Percentiles rank a stretch among this genome's conserved stretches.
Conservation (phyloP, 2,888 invertebrate species). For the Apocheima hispidaria region DNA sequence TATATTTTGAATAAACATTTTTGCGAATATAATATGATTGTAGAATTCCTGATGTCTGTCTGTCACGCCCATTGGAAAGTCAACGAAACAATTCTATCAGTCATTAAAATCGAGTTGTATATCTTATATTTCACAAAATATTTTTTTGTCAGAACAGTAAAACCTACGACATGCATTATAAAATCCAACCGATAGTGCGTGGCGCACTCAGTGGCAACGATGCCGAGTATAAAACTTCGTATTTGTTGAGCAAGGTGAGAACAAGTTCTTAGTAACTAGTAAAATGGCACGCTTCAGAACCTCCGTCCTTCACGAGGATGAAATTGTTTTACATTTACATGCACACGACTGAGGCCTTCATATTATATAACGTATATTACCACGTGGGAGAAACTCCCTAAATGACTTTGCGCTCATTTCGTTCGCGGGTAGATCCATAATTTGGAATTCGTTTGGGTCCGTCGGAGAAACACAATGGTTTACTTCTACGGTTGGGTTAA, state of each 20-base stretch:
- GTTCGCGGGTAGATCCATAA: constrained; percentile 49
- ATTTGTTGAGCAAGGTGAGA: constrained; percentile 30
- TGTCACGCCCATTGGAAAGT: neutral
- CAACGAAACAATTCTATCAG: neutral
- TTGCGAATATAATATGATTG: too few species aligned
- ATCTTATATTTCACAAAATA: neutral
- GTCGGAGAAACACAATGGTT: constrained; percentile 53
- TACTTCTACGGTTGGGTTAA: constrained; percentile 48
- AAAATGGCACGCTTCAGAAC: constrained; percentile 58
- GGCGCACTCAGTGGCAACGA: too few species aligned
- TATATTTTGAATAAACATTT: too few species aligned
- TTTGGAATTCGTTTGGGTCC: constrained; percentile 57
- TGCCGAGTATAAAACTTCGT: constrained; percentile 35
- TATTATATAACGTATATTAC: constrained; percentile 46
- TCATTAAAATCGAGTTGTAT: neutral
- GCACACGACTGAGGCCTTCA: constrained; percentile 60
- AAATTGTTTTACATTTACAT: constrained; percentile 71
- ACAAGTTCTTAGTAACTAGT: constrained; percentile 39
- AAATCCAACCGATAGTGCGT: constrained; percentile 4
- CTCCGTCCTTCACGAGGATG: constrained; percentile 50
- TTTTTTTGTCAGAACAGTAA: too few species aligned
- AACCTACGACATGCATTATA: too few species aligned
- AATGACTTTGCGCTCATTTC: constrained; percentile 53
- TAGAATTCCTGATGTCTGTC: neutral
- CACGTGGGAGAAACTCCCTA: constrained; percentile 52